phyloP scores from a whole-genome alignment of 2,113 vertebrate species.

The Lepisosteus oculatus region DNA sequence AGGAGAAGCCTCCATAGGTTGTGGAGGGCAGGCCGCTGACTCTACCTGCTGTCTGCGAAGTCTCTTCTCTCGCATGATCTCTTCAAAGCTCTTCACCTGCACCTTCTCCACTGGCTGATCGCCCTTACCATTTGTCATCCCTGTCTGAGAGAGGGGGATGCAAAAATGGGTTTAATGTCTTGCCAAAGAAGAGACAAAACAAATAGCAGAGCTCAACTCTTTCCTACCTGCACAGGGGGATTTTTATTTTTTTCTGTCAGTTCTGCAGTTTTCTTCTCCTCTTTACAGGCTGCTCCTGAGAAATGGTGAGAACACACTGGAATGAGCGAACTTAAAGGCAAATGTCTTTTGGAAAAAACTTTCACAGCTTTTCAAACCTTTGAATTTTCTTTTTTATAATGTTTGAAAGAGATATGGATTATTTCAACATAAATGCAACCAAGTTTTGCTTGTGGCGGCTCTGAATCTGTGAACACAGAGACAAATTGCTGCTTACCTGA shows the following conservation, averaged over 20 bases:
- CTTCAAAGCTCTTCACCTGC: conserved; percentile 82
- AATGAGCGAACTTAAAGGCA: too few species aligned
- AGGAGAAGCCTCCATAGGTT: conserved; percentile 7
- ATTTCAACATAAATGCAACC: too few species aligned
- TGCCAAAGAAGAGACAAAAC: not conserved
- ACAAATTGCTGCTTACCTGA: not conserved
- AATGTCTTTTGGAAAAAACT: too few species aligned
- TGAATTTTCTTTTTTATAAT: too few species aligned
- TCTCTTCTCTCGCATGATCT: conserved; percentile 77
- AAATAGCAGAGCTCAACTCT: not conserved
- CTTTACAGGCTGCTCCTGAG: too few species aligned
- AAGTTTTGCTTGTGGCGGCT: too few species aligned
- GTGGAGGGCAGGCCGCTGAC: conserved; percentile 32
- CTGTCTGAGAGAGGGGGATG: conserved; percentile 23
- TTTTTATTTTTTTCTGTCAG: too few species aligned
- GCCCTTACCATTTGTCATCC: conserved; percentile 19
- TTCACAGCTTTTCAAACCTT: too few species aligned
- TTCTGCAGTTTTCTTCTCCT: too few species aligned
- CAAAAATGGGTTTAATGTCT: not conserved
- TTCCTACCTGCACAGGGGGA: too few species aligned
- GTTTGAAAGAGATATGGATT: too few species aligned
- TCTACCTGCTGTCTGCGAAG: conserved; percentile 65
- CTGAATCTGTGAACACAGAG: not conserved
- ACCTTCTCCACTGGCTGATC: conserved; percentile 36
- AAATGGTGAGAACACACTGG: too few species aligned